Conservation (phyloP, 2,113 vertebrate genomes). For the Pituophis catenifer region DNA sequence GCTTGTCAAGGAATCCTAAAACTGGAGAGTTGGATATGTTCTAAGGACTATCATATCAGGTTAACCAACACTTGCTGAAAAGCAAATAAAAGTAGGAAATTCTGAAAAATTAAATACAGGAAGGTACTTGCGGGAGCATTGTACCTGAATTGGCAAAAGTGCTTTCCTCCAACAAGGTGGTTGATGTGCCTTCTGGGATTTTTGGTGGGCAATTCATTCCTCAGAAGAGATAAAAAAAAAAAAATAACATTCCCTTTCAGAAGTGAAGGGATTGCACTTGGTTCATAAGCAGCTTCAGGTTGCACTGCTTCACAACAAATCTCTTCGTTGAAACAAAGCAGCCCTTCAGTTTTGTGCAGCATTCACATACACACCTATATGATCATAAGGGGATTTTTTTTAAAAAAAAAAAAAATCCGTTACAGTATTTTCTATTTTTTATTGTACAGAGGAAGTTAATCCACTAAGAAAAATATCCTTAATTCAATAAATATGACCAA, state of each 20-base stretch:
- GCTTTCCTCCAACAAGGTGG: neutral
- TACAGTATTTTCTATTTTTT: neutral
- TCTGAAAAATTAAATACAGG: neutral
- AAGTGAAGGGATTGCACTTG: no score
- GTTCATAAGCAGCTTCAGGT: neutral
- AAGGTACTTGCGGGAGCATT: neutral
- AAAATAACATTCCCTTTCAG: no score
- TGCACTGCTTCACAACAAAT: neutral
- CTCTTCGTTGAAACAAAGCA: no score
- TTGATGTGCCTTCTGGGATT: neutral
- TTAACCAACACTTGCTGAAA: neutral
- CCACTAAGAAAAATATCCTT: neutral
- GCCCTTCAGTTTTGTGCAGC: neutral
- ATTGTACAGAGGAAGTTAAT: neutral
- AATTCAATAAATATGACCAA: neutral
- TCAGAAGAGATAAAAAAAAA: no score
- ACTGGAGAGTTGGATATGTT: neutral
- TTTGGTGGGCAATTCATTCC: neutral
- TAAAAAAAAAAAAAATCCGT: neutral
- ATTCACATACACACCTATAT: neutral
- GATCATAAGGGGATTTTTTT: neutral
- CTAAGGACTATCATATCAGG: neutral
- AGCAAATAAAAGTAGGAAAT: neutral
- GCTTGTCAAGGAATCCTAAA: neutral
- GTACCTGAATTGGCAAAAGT: neutral